Evolutionary conservation across 2,888 invertebrate genomes (phyloP), one percentile per base, ranked within the genome.

Genomic region (Helicoverpa assulta): DNA sequence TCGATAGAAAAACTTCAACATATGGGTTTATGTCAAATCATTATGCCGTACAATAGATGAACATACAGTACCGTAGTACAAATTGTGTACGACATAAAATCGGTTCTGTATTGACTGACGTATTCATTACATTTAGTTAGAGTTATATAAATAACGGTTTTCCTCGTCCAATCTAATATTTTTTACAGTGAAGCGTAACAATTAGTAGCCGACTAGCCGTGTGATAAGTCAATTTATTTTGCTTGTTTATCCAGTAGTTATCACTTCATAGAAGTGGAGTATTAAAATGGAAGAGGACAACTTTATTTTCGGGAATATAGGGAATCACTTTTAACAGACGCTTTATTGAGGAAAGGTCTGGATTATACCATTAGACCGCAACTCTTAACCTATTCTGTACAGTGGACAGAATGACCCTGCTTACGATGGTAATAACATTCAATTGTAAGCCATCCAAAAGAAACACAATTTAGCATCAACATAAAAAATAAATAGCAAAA

Each of bases 141-240:
- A 40, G 68, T 74, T 64, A 40, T 40, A 67, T 75, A 54, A 67
- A 80, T 68, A 80, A 80, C 80, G 54, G 67, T 80, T 80, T 78
- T 78, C 80, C 78, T 78, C 18, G 19, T 79, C 14, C 70, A 69
- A 82, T 82, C 78, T 54, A 65, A 55, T 59, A 66, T 56, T 80
- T 76, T 82, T 78, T 70, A 61, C 14, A 18, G 19, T 19, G 52
- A 37, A 43, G 72, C 78, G 76, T 78, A 77, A 71, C 84, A 87
- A 84, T 89, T 86, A 85, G 71, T 64, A 56, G 78, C 68, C 70
- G 62, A 54, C 71, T 76, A 82, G 54, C 72, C 78, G 74, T 81
- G 55, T 83, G 82, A 86, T 85, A 85, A 84, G 67, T 80, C 40
- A 60, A 56, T 47, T 43, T 18, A 63, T 75, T 75, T 60, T 70